Base-by-base conservation (phyloP, 1,140 invertebrate genomes). In the Euwallacea fornicatus region DNA sequence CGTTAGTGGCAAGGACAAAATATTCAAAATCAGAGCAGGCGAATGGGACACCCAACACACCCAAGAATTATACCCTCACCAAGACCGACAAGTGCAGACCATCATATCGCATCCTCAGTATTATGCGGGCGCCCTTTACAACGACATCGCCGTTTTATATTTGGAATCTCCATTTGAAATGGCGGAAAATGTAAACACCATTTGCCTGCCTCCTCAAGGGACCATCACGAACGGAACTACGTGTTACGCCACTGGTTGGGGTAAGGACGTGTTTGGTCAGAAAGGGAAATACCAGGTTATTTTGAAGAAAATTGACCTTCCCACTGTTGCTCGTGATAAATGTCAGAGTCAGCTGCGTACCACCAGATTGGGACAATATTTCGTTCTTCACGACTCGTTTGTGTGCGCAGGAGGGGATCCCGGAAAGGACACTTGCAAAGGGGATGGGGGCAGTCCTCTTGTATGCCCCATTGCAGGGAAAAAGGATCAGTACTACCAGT, bases 1-100 rank as follows among this genome's bases (percentile, higher is more conserved):
- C 68, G 84, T 88, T 0, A 77, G 63, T 0, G 79, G 77, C 6
- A 77, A 80, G 61, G 53, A 80, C 42, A 66, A 78, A 76, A 72
- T 76, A 42, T 77, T 89, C 73, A 87, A 86, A 76, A 80, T 91
- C 7, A 84, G 91, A 7, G 87, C 89, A 6, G 91, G 91, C 8
- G 91, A 93, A 84, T 93, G 90, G 90, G 91, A 94, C 77, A 93
- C 91, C 0, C 90, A 93, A 78, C 90, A 88, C 0, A 88, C 86
- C 64, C 85, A 85, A 10, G 93, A 95, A 80, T 81, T 91, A 1
- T 86, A 83, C 53, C 86, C 87, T 0, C 88, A 93, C 78, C 90
- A 93, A 77, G 92, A 94, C 77, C 83, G 88, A 4, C 77, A 82
- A 6, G 90, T 93, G 0, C 77, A 77, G 41, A 78, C 77, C 41